Evolutionary conservation across 2,797 vertebrate species (phyloP), one percentile per base, ranked within the genome.

Genomic region (Bradypus variegatus): DNA sequence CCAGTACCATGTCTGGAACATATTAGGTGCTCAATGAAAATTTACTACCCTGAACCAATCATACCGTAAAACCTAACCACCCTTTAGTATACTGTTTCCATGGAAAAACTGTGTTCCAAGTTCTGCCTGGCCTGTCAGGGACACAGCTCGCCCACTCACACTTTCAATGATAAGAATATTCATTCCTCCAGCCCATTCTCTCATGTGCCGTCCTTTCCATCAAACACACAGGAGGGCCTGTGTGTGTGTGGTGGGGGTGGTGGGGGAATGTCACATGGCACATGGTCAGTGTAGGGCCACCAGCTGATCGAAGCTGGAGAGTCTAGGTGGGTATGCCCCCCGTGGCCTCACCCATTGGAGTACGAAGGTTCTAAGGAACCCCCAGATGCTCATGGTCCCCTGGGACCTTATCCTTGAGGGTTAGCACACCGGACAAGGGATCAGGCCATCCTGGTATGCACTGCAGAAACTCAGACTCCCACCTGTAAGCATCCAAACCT

Each of bases 1-100:
- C 45, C 85, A 85, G 82, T 67, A 93, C 67, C 38, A 67, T 85
- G 36, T 90, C 75, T 90, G 84, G 95, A 88, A 75, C 64, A 79
- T 95, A 91, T 92, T 93, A 96, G 94, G 77, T 95, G 91, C 50
- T 95, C 95, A 92, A 60, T 95, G 93, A 95, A 94, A 96, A 84
- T 96, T 95, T 96, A 96, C 95, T 90, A 31, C 55, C 90, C 90
- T 92, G 95, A 96, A 96, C 94, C 94, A 79, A 93, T 91, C 90
- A 76, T 76, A 81, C 80, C 64, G 58, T 96, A 96, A 96, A 96
- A 90, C 64, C 94, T 95, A 95, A 94, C 76, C 83, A 92, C 90
- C 67, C 86, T 94, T 88, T 75, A 88, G 92, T 67, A 91, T 64
- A 50, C 62, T 91, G 72, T 94, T 94, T 91, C 95, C 82, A 88